phyloP scores from a whole-genome alignment of 2,113 vertebrate genomes.

The Charina bottae region DNA sequence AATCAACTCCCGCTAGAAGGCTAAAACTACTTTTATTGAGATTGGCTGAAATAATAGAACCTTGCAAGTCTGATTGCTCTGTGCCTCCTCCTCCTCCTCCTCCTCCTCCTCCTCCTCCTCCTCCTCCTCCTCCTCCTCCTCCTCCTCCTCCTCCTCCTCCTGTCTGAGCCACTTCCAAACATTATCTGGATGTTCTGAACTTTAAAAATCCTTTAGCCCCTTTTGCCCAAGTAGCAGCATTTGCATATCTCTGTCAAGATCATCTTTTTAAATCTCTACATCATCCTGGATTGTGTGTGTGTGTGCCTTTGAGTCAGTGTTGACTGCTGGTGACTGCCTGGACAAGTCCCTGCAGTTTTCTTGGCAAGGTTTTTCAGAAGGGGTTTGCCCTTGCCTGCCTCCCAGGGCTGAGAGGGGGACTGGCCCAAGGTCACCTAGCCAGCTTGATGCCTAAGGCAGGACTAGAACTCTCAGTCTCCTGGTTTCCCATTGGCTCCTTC shows the following conservation, averaged over 20 bases:
- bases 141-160: not conserved
- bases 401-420: not conserved
- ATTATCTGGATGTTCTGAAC: not conserved
- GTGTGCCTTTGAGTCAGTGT: not conserved
- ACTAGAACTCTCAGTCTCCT: not conserved
- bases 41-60: not conserved
- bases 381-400: not conserved
- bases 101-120: not conserved
- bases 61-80: not conserved
- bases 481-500: not conserved
- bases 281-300: not conserved
- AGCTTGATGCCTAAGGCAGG: not conserved
- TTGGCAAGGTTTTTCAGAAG: not conserved
- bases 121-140: not conserved
- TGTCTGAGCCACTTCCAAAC: not conserved
- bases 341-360: not conserved
- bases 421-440: not conserved
- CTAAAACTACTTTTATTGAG: not conserved
- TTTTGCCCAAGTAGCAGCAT: not conserved
- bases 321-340: not conserved
- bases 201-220: not conserved
- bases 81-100: not conserved
- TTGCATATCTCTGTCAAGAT: not conserved
- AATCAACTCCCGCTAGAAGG: not conserved
- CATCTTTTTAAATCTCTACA: not conserved